Evolutionary conservation across 2,797 vertebrate genomes (phyloP).

Genomic region (Hippopotamyrus pictus): DNA sequence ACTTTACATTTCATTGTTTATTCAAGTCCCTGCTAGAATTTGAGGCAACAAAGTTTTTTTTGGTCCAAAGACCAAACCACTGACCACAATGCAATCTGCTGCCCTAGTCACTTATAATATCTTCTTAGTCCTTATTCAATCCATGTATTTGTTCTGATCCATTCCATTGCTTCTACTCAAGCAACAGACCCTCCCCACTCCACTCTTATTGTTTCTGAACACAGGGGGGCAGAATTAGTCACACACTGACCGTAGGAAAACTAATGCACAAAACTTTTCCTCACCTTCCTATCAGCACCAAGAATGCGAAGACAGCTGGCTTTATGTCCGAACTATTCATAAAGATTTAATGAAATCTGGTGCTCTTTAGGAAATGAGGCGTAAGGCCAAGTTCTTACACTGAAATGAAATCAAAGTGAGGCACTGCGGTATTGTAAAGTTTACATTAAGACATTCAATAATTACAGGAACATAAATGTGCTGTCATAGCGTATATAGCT

Average conservation of each 20-base stretch:
- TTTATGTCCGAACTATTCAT: background rate
- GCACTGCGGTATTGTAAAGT: background rate
- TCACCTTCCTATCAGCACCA: background rate
- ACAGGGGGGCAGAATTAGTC: background rate
- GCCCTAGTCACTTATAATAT: background rate
- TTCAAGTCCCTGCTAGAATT: background rate
- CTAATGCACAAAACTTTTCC: background rate
- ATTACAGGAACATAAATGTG: background rate
- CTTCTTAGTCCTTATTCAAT: background rate
- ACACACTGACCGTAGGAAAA: background rate
- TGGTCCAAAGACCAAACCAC: no score
- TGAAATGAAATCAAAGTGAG: background rate
- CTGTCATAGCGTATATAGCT: background rate
- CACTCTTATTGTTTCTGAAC: background rate
- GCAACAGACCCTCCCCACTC: background rate
- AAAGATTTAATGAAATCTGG: conserved; percentile 7
- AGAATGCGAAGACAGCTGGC: background rate
- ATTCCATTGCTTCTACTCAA: background rate
- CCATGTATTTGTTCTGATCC: background rate
- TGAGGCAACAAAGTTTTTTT: background rate
- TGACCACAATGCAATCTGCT: background rate
- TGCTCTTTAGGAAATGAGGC: background rate
- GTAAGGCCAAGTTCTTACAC: background rate
- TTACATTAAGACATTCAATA: background rate
- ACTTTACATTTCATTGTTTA: background rate